Base-by-base conservation (phyloP, 30 jellyfish, hydroid and myxozoan species). In the Aurelia sp. region DNA sequence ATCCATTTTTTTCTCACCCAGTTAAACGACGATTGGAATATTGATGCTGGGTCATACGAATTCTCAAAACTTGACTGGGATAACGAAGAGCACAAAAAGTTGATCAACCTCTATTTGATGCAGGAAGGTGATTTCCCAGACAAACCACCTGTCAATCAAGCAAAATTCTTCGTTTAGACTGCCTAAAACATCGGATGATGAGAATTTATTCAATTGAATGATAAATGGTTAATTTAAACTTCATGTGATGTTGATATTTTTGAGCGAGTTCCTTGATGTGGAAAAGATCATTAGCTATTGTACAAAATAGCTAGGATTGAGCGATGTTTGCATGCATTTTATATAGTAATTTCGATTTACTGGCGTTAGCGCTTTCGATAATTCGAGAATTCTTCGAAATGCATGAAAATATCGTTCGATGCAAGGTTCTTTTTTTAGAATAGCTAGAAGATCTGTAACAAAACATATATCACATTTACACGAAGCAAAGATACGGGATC, bases 1-100 rank as follows among this genome's bases (percentile, higher is more conserved):
- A 27, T 71, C 72, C 6, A 41, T 3, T 44, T 44, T 8, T 7
- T 44, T 9, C 55, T 44, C 55, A 16, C 55, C 18, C 80, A 93
- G 98, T 79, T 89, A 11, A 84, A 85, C 71, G 91, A 82, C 3
- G 99, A 95, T 52, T 89, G 97, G 97, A 73, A 77, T 35, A 71
- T 61, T 53, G 99, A 95, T 77, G 88, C 98, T 11, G 97, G 71
- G 33, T 79, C 89, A 16, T 95, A 84, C 90, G 48, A 55, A 30
- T 89, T 95, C 64, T 70, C 92, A 58, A 86, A 90, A 63, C 91
- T 95, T 13, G 98, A 95, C 40, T 74, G 84, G 86, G 93, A 84
- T 64, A 86, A 79, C 27, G 97, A 74, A 69, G 99, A 95, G 27
- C 96, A 90, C 85, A 84, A 81, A 71, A 85, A 85, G 27, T 3